Conservation (phyloP, 2,797 vertebrate species). For the Epinephelus coioides region DNA sequence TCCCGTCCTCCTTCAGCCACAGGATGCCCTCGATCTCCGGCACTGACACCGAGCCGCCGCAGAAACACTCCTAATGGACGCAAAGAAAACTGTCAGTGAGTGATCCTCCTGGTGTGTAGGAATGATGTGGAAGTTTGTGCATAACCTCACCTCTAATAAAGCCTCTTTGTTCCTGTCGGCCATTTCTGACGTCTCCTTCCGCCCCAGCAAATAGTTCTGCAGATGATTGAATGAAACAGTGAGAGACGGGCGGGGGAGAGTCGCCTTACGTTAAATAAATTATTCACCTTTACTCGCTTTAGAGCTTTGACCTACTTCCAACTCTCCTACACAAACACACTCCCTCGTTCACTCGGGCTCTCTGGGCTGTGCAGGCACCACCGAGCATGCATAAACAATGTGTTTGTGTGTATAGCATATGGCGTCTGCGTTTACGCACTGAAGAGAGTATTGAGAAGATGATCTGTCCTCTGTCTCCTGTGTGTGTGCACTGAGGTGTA, state of each 20-base stretch:
- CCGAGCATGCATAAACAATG: conserved; percentile 69
- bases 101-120: background rate
- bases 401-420: conserved; percentile 40
- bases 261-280: conserved; percentile 74
- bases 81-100: background rate
- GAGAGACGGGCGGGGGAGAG: background rate
- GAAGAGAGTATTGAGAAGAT: conserved; percentile 1
- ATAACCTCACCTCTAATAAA: conserved; percentile 90
- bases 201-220: conserved; percentile 97
- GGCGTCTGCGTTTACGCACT: conserved; percentile 25
- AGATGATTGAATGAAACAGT: conserved; percentile 45
- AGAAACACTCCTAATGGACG: conserved; percentile 93
- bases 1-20: conserved; percentile 98
- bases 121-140: background rate
- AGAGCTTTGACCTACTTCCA: conserved; percentile 80
- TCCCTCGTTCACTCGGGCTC: conserved; percentile 30
- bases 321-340: conserved; percentile 62
- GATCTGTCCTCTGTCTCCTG: background rate
- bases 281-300: conserved; percentile 76
- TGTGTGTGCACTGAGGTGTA: background rate
- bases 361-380: conserved; percentile 31
- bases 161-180: conserved; percentile 98
- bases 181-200: conserved; percentile 97
- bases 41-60: conserved; percentile 95
- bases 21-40: conserved; percentile 97